A percentile compares a stretch with the other conserved stretches of the same genome.
Evolutionary conservation across 2,888 invertebrate genomes (phyloP).

Genomic region (Exocentrus adspersus): DNA sequence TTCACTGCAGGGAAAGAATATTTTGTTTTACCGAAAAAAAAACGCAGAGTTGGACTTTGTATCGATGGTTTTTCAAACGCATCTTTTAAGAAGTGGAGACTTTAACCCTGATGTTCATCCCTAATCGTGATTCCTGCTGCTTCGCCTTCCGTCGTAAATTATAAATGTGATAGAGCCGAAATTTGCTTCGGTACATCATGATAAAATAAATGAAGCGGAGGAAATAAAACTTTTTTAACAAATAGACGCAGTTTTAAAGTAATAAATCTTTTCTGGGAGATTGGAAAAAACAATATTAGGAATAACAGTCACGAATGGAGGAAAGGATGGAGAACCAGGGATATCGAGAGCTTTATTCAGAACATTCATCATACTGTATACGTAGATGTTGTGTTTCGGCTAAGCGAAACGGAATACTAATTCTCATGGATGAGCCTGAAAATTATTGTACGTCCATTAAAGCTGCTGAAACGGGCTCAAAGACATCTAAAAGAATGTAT

Average conservation of each 20-base stretch:
- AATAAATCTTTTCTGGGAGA: constrained; percentile 17
- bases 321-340: neutral
- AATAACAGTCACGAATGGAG: constrained; percentile 21
- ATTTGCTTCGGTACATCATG: constrained; percentile 4
- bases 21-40: too few species aligned
- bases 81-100: neutral
- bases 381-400: constrained; percentile 13
- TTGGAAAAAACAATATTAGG: constrained; percentile 25
- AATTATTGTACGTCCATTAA: constrained; percentile 4
- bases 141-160: neutral
- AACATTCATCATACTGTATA: constrained; percentile 15
- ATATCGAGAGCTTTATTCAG: constrained; percentile 17
- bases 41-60: neutral
- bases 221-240: constrained; percentile 19
- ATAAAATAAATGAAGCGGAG: constrained; percentile 16
- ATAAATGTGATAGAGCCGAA: constrained; percentile 10
- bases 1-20: too few species aligned
- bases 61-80: neutral
- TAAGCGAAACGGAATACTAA: constrained; percentile 16
- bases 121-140: neutral
- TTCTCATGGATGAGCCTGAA: neutral
- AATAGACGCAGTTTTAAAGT: constrained; percentile 22
- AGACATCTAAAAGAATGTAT: too few species aligned
- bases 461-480: too few species aligned
- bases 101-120: too few species aligned